These are phyloP conservation scores for Melanitta fusca DNA, from an alignment of 2,797 vertebrate genomes.

Conservation along the genomic window DNA sequence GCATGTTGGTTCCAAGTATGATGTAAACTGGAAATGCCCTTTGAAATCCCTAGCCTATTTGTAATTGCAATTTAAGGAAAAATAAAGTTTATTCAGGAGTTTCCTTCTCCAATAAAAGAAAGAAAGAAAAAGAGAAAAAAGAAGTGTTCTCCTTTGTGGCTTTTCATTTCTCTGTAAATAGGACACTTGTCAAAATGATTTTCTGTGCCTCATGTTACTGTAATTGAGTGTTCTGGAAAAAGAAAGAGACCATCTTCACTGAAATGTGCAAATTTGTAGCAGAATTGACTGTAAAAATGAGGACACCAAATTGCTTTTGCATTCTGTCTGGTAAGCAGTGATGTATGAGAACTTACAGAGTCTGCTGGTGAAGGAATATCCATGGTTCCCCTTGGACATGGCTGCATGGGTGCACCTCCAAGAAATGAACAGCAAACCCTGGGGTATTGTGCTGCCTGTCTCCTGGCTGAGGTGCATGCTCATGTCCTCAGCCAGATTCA, in stretches of 20 bases:
- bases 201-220: background rate
- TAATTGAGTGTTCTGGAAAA: background rate
- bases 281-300: background rate
- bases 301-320: background rate
- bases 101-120: background rate
- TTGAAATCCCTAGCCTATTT: background rate
- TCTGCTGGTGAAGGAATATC: background rate
- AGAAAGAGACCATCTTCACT: background rate
- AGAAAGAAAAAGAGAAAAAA: fast-evolving
- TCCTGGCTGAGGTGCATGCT: fast-evolving
- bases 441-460: background rate
- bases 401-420: fast-evolving
- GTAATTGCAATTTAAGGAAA: background rate
- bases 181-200: background rate
- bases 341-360: background rate
- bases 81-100: background rate
- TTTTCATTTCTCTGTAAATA: background rate
- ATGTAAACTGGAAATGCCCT: background rate
- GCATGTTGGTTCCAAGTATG: fast-evolving
- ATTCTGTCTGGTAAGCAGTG: background rate
- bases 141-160: background rate
- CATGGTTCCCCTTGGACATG: fast-evolving
- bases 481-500: background rate
- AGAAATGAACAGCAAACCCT: fast-evolving
- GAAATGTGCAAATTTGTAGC: background rate